phyloP scores from a whole-genome alignment of 1,140 invertebrate genomes.

The Artemia franciscana region DNA sequence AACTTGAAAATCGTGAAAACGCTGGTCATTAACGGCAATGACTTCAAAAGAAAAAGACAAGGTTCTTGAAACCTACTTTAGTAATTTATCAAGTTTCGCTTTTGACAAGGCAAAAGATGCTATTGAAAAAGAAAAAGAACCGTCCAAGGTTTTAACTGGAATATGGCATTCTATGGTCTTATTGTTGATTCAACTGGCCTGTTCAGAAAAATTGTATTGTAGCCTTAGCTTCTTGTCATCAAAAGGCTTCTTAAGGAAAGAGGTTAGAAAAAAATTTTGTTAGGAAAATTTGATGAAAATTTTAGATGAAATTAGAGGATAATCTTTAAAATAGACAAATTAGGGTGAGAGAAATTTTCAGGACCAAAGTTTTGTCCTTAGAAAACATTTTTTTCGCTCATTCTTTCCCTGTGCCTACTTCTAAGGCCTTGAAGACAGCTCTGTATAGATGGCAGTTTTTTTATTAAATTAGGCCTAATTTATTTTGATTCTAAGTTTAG shows the following conservation, averaged over 20 bases:
- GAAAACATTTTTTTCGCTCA: not conserved
- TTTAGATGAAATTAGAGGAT: not conserved
- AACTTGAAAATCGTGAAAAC: too few species aligned
- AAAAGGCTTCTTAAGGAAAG: not conserved
- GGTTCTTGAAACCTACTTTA: not conserved
- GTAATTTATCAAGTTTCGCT: not conserved
- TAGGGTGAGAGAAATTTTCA: not conserved
- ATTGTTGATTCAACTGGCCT: not conserved
- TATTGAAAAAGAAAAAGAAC: not conserved
- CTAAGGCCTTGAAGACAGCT: not conserved
- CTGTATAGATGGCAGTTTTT: not conserved
- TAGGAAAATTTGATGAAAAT: not conserved
- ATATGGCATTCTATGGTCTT: not conserved
- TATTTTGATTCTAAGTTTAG: too few species aligned
- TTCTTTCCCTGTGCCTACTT: not conserved
- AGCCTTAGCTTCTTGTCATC: not conserved
- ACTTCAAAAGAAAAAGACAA: not conserved
- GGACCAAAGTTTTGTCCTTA: not conserved
- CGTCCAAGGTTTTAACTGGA: not conserved
- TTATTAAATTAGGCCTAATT: too few species aligned
- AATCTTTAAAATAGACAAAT: not conserved
- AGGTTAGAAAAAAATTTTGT: not conserved
- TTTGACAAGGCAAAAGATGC: not conserved
- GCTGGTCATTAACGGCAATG: too few species aligned
- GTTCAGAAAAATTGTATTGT: not conserved